phyloP scores from a whole-genome alignment of 2,888 invertebrate species.

The Drosophila neotestacea region DNA sequence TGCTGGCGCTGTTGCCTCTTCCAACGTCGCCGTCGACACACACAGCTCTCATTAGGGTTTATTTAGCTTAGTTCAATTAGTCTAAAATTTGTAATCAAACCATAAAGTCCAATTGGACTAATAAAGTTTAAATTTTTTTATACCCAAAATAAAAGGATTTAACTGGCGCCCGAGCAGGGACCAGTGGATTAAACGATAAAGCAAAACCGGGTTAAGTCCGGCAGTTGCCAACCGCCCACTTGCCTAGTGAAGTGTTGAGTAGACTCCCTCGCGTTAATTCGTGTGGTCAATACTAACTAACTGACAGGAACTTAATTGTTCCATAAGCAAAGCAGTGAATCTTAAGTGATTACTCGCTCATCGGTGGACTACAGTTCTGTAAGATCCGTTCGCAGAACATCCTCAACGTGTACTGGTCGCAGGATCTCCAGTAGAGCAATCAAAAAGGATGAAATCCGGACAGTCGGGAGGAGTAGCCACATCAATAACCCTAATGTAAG shows the following conservation, averaged over 20 bases:
- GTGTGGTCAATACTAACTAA: neutral
- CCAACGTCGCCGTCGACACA: no score
- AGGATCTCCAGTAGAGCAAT: neutral
- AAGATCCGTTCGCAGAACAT: neutral
- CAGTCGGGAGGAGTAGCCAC: neutral
- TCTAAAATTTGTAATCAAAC: no score
- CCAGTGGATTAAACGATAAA: neutral
- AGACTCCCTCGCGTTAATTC: slow-evolving; percentile 1
- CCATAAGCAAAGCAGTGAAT: neutral
- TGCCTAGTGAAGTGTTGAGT: neutral
- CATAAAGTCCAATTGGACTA: no score
- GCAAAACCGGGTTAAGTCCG: neutral
- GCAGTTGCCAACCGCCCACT: slow-evolving; percentile 3
- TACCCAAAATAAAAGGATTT: no score
- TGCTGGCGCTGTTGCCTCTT: no score
- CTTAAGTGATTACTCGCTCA: neutral
- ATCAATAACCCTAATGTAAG: neutral
- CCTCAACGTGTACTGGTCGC: neutral
- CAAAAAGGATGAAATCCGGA: slow-evolving; percentile 1
- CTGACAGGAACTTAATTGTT: neutral
- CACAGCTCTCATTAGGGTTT: no score
- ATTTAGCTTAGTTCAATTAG: no score
- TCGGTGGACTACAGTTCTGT: neutral
- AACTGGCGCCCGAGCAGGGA: no score
- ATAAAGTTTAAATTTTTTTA: no score